Percentiles rank a stretch among this genome's conserved stretches.
Evolutionary conservation across 2,888 invertebrate species (phyloP).

Genomic region (Unio delphinus): DNA sequence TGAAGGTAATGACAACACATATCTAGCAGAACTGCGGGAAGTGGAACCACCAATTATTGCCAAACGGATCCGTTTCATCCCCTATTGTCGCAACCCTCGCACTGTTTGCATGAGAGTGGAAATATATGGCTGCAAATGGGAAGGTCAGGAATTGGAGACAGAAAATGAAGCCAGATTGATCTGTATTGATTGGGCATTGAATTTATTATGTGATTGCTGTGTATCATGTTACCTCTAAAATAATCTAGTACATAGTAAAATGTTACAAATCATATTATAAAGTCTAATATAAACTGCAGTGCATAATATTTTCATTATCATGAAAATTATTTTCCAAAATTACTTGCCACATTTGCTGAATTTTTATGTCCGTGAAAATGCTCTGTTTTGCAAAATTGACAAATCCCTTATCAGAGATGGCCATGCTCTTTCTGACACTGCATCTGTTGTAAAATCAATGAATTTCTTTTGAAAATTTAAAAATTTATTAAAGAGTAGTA

Average conservation of each 20-base stretch:
- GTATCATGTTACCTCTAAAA: neutral
- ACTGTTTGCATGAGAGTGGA: conserved; percentile 95
- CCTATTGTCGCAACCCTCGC: conserved; percentile 85
- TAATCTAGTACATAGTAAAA: neutral
- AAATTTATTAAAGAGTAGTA: too few species aligned
- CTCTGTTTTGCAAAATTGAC: too few species aligned
- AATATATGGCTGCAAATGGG: conserved; percentile 89
- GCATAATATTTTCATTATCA: too few species aligned
- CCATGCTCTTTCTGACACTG: too few species aligned
- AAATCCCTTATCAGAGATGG: too few species aligned
- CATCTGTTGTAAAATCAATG: too few species aligned
- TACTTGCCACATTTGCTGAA: too few species aligned
- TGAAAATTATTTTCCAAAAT: too few species aligned
- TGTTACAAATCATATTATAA: too few species aligned
- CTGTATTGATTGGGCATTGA: neutral
- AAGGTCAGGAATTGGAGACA: conserved; percentile 76
- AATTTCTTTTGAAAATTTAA: too few species aligned
- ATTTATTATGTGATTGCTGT: neutral
- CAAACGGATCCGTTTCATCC: conserved; percentile 86
- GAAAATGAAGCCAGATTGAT: neutral
- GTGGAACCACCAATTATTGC: conserved; percentile 88
- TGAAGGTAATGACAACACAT: conserved; percentile 89
- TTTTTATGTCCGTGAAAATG: too few species aligned
- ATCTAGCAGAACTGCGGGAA: conserved; percentile 83
- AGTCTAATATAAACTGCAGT: too few species aligned